Percentiles rank a stretch among this genome's conserved stretches.
Conservation (phyloP, 2,113 vertebrate genomes). For the Phalacrocorax brasilianus region DNA sequence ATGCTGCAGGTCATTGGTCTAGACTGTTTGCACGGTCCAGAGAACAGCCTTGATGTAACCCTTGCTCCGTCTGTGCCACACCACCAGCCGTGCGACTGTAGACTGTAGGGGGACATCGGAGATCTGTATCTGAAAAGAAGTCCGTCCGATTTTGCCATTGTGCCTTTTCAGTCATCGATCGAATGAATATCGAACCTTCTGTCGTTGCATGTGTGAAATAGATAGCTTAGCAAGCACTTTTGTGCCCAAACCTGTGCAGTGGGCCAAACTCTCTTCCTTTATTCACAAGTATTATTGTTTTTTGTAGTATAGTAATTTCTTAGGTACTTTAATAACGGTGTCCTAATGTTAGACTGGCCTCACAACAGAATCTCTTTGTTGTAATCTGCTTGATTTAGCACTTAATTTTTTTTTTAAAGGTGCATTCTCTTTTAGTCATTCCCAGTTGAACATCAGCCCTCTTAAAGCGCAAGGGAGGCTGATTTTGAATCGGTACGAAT, state of each 20-base stretch:
- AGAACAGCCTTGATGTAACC: slow-evolving; percentile 98
- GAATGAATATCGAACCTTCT: slow-evolving; percentile 99
- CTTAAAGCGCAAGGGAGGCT: slow-evolving; percentile 6
- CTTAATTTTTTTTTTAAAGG: neutral
- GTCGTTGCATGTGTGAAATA: slow-evolving; percentile 95
- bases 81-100: slow-evolving; percentile 89
- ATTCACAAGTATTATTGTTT: slow-evolving; percentile 43
- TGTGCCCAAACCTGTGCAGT: slow-evolving; percentile 82
- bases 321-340: slow-evolving; percentile 44
- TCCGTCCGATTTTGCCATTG: slow-evolving; percentile 96
- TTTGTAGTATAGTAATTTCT: slow-evolving; percentile 58
- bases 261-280: slow-evolving; percentile 80
- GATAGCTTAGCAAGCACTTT: slow-evolving; percentile 97
- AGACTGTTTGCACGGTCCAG: slow-evolving; percentile 95
- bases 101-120: slow-evolving; percentile 91
- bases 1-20: slow-evolving; percentile 97
- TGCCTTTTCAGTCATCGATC: slow-evolving; percentile 99
- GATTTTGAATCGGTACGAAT: neutral
- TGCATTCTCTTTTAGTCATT: slow-evolving; percentile 13
- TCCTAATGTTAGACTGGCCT: slow-evolving; percentile 28
- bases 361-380: slow-evolving; percentile 1
- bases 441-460: neutral
- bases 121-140: slow-evolving; percentile 97
- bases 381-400: neutral
- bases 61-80: slow-evolving; percentile 89